Evolutionary conservation across 2,888 invertebrate species (phyloP).

Genomic region (Drosophila neonasuta): DNA sequence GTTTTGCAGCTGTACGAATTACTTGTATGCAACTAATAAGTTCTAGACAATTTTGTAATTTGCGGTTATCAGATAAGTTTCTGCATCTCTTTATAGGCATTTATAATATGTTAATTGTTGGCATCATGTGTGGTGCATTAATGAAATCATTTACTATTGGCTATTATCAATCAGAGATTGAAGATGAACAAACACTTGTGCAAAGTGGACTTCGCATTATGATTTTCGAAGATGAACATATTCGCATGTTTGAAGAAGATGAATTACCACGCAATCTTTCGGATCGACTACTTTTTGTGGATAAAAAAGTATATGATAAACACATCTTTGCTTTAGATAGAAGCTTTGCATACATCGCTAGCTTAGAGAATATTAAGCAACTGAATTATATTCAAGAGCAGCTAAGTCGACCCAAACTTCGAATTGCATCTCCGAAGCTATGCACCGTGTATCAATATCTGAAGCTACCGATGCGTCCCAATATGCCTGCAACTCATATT

Average conservation of each 20-base stretch:
- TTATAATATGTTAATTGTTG: no score
- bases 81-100: no score
- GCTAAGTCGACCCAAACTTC: conserved; percentile 7
- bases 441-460: background rate
- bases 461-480: background rate
- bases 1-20: background rate
- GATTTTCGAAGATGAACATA: no score
- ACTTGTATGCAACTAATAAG: background rate
- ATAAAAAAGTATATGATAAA: background rate
- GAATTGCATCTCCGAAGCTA: background rate
- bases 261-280: background rate
- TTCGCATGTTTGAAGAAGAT: background rate
- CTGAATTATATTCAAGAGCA: background rate
- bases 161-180: conserved; percentile 6
- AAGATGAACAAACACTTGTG: background rate
- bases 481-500: no score
- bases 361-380: background rate
- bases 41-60: background rate
- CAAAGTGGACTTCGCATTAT: conserved; percentile 12
- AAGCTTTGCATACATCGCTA: conserved; percentile 10
- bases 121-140: no score
- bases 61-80: no score
- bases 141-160: conserved; percentile 1
- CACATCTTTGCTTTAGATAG: conserved; percentile 4
- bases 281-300: background rate